Evolutionary conservation across 2,888 invertebrate species (phyloP).

Genomic region (Agrochola lota): DNA sequence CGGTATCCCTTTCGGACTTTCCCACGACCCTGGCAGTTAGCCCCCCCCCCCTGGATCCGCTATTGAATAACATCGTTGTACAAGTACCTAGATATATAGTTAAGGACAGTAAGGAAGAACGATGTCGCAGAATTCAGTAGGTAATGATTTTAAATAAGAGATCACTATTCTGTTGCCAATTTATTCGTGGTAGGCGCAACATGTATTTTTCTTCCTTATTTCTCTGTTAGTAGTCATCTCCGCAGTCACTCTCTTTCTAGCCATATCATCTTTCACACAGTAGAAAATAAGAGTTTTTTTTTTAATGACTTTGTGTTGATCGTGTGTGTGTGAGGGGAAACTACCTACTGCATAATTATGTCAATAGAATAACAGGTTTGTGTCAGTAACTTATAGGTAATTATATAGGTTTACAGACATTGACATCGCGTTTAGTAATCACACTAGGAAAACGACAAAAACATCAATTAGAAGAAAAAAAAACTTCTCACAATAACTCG

Average conservation of each 20-base stretch:
- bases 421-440: neutral
- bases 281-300: neutral
- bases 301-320: neutral
- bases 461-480: constrained; percentile 10
- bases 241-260: too few relatives aligned
- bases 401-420: neutral
- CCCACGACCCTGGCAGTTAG: too few relatives aligned
- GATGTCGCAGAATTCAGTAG: neutral
- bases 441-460: constrained; percentile 5
- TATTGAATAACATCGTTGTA: too few relatives aligned
- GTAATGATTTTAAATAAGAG: neutral
- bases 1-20: too few relatives aligned
- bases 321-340: neutral
- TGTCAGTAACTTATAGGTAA: neutral
- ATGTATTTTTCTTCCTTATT: neutral
- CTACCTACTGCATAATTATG: neutral
- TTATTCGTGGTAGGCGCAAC: neutral
- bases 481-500: constrained; percentile 10
- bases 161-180: neutral
- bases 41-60: too few relatives aligned
- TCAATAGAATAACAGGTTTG: neutral
- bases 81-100: too few relatives aligned
- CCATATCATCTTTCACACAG: neutral
- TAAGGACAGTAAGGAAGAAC: neutral
- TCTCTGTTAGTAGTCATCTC: neutral